These are phyloP conservation scores for Pelecanus crispus DNA, from an alignment of 2,113 vertebrate species.

Conservation along the genomic window DNA sequence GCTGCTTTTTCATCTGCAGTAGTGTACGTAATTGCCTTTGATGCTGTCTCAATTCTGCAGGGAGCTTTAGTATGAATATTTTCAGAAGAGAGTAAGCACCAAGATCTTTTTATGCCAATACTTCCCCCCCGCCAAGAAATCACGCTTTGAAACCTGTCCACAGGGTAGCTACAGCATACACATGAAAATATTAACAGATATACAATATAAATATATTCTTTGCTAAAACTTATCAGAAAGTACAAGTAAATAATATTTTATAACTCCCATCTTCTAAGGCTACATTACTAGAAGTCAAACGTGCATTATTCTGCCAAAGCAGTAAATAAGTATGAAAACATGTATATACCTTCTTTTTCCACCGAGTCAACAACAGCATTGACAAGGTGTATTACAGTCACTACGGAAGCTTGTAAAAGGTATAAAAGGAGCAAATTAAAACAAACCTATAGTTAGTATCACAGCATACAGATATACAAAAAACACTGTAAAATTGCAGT, in stretches of 20 bases:
- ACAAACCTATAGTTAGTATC: constrained; percentile 76
- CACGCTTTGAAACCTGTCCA: neutral
- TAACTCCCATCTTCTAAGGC: neutral
- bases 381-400: constrained; percentile 98
- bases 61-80: neutral
- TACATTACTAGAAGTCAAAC: neutral
- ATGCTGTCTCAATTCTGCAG: neutral
- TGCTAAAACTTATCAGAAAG: neutral
- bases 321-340: constrained; percentile 55
- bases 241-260: neutral
- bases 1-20: neutral
- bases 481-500: neutral
- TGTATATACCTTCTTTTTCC: constrained; percentile 89
- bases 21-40: neutral
- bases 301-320: constrained; percentile 42
- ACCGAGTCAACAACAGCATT: constrained; percentile 90
- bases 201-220: neutral
- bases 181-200: neutral
- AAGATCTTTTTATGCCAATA: neutral
- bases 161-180: neutral
- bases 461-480: constrained; percentile 28
- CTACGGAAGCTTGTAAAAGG: constrained; percentile 94
- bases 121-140: neutral
- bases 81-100: neutral
- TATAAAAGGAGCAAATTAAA: constrained; percentile 79